Evolutionary conservation across 2,888 invertebrate species (phyloP).

Genomic region (Galeruca laticollis): DNA sequence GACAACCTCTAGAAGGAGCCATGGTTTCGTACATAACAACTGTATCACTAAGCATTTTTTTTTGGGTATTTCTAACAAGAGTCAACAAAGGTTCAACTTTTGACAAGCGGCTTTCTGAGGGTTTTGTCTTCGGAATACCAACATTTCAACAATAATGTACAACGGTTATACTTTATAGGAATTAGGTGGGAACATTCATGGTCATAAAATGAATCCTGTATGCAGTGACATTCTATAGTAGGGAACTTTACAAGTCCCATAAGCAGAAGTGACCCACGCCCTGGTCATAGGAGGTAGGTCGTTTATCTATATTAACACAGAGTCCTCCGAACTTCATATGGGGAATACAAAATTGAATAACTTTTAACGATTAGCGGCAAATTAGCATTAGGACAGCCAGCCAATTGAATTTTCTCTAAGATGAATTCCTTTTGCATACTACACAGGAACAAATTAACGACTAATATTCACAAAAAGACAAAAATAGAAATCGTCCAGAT

Average conservation of each 20-base stretch:
- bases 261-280: not conserved
- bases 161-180: no score
- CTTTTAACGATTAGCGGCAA: no score
- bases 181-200: not conserved
- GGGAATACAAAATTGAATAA: no score
- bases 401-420: no score
- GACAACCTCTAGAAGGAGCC: not conserved
- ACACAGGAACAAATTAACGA: no score
- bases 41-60: slow-evolving; percentile 3
- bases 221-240: not conserved
- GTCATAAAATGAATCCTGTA: not conserved
- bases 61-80: not conserved
- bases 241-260: not conserved
- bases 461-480: no score
- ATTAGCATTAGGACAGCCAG: no score
- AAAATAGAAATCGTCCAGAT: no score
- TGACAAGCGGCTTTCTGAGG: not conserved
- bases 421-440: no score
- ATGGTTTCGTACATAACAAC: not conserved
- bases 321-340: no score
- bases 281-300: not conserved
- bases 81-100: not conserved
- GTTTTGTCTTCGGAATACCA: slow-evolving; percentile 2
- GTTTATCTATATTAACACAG: no score
- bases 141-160: slow-evolving; percentile 3